Base-by-base conservation (phyloP, 30 jellyfish, hydroid and myxozoan genomes). In the Aurelia sp. region DNA sequence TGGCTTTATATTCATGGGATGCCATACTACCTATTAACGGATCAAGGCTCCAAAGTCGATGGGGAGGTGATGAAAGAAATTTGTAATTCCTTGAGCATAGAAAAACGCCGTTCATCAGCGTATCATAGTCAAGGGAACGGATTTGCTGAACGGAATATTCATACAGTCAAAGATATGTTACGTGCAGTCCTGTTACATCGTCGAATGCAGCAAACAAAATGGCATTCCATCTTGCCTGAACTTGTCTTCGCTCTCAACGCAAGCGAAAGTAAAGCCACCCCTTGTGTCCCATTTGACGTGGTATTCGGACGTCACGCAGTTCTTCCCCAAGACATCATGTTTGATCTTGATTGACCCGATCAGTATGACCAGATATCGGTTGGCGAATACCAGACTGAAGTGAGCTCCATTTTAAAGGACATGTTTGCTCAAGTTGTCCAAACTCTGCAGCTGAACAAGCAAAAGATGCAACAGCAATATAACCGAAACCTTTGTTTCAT, bases 31-130 rank as follows among this genome's bases (percentile, higher is more conserved):
- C 81, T 78, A 13, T 62, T 60, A 11, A 48, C 79, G 3, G 89
- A 78, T 47, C 89, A 78, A 35, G 82, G 89, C 21, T 62, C 89
- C 10, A 62, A 59, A 0, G 89, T 57, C 15, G 82, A 78, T 55
- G 81, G 81, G 0, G 22, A 35, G 20, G 40, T 21, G 20, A 44
- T 70, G 22, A 31, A 15, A 33, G 70, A 70, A 13, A 17, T 70
- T 17, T 70, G 81, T 33, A 55, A 41, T 41, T 12, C 19, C 37
- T 30, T 73, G 2, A 33, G 74, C 76, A 73, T 73, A 16, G 85
- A 73, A 41, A 3, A 73, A 30, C 74, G 85, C 33, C 76, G 85
- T 73, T 73, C 33, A 27, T 27, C 33, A 2, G 33, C 33, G 33
- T 27, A 27, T 27, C 33, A 27, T 27, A 27, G 33, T 2, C 33